phyloP scores from a whole-genome alignment of 2,888 invertebrate species.

The Lottia gigantea region DNA sequence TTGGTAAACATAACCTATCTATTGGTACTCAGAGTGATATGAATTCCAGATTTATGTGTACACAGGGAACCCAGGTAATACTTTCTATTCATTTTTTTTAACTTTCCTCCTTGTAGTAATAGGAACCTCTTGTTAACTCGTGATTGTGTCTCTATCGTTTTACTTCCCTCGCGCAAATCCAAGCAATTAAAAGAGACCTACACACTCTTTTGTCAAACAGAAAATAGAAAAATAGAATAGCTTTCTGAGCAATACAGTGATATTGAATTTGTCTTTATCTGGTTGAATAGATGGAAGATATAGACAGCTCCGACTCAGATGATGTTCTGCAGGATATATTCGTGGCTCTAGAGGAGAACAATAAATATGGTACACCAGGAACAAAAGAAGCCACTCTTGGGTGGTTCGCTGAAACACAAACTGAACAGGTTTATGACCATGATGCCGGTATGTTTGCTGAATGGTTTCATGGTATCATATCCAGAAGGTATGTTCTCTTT shows the following conservation, averaged over 20 bases:
- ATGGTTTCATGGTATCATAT: constrained; percentile 68
- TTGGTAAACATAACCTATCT: neutral
- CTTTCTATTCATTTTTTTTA: too few relatives aligned
- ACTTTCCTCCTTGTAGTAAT: too few relatives aligned
- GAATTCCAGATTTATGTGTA: neutral
- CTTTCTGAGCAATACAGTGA: too few relatives aligned
- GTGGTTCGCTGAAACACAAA: constrained; percentile 65
- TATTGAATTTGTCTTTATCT: too few relatives aligned
- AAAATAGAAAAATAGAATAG: too few relatives aligned
- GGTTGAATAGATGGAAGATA: constrained; percentile 40
- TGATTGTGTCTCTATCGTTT: too few relatives aligned
- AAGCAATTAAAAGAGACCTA: too few relatives aligned
- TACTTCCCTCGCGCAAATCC: too few relatives aligned
- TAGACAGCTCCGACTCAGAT: constrained; percentile 40
- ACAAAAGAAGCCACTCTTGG: constrained; percentile 49
- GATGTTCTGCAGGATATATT: constrained; percentile 57
- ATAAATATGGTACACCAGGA: constrained; percentile 47
- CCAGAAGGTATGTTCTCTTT: constrained; percentile 52
- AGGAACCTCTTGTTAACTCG: too few relatives aligned
- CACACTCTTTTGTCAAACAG: too few relatives aligned
- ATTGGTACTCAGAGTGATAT: neutral
- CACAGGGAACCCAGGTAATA: neutral
- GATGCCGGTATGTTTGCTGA: constrained; percentile 49
- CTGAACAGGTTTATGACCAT: constrained; percentile 46
- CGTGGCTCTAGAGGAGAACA: constrained; percentile 39